These are phyloP conservation scores for Salvelinus fontinalis DNA, from an alignment of 2,113 vertebrate genomes.

Conservation along the genomic window DNA sequence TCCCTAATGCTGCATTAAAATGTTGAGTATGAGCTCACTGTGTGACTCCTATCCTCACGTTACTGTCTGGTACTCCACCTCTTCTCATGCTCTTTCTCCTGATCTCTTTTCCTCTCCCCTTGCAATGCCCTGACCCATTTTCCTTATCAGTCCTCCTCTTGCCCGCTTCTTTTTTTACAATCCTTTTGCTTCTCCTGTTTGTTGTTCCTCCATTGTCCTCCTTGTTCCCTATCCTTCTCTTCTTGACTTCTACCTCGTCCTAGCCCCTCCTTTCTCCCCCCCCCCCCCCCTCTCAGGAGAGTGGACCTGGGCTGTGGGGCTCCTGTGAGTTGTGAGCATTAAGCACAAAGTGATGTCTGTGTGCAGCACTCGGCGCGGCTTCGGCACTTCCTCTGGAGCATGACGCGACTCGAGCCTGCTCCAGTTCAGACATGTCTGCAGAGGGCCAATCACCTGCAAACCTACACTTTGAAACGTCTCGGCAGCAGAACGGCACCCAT, in stretches of 20 bases:
- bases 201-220: too few species aligned
- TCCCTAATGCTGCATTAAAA: not conserved
- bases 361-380: constrained; percentile 8
- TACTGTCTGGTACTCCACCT: not conserved
- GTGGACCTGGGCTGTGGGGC: not conserved
- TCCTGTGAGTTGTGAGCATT: not conserved
- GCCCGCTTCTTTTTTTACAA: not conserved
- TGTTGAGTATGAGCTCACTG: not conserved
- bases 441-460: constrained; percentile 39
- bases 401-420: constrained; percentile 32
- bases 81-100: not conserved
- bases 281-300: too few species aligned
- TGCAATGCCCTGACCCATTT: not conserved
- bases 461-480: constrained; percentile 30
- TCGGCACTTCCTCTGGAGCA: constrained; percentile 29
- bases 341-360: constrained; percentile 8
- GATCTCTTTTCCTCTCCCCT: not conserved
- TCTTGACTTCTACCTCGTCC: not conserved
- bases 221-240: not conserved
- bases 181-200: not conserved
- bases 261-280: not conserved
- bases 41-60: not conserved
- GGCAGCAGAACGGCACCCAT: not conserved
- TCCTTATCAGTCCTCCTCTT: not conserved
- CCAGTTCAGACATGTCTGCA: constrained; percentile 63